These are phyloP conservation scores for Pandemis cinnamomeana DNA, from an alignment of 2,888 invertebrate genomes.

Conservation along the genomic window DNA sequence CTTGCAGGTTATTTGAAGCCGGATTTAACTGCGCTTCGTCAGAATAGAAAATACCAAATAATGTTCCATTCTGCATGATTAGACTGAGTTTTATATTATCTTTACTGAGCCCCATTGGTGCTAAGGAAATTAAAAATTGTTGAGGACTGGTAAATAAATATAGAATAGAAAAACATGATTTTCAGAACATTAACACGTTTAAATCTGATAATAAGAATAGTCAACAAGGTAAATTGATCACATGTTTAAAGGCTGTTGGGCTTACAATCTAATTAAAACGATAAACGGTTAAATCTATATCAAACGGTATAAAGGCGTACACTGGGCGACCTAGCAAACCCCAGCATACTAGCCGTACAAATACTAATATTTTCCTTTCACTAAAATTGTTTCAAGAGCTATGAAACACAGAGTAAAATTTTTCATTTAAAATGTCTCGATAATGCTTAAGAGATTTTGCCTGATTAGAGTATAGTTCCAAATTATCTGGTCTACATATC, in stretches of 20 bases:
- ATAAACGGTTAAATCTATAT: no score
- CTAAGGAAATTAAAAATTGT: no score
- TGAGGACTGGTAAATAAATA: not conserved
- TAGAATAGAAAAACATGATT: not conserved
- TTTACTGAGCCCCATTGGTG: no score
- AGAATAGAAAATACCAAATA: no score
- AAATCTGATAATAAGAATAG: not conserved
- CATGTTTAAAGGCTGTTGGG: not conserved
- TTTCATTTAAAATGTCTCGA: slow-evolving; percentile 6
- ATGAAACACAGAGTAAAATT: not conserved
- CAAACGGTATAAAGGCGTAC: no score
- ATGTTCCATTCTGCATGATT: no score
- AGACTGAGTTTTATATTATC: no score
- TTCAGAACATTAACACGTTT: not conserved
- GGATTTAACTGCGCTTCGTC: no score
- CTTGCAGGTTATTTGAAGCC: no score
- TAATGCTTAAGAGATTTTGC: not conserved
- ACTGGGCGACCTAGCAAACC: no score
- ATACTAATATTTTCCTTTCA: not conserved
- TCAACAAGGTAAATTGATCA: not conserved
- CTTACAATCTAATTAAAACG: no score
- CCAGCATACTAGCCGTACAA: not conserved
- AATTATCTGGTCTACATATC: not conserved
- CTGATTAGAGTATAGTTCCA: not conserved
- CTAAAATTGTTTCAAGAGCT: not conserved